A percentile compares a stretch with the other conserved stretches of the same genome.
Evolutionary conservation across 1,140 invertebrate genomes (phyloP).

Genomic region (Nasonia vitripennis): DNA sequence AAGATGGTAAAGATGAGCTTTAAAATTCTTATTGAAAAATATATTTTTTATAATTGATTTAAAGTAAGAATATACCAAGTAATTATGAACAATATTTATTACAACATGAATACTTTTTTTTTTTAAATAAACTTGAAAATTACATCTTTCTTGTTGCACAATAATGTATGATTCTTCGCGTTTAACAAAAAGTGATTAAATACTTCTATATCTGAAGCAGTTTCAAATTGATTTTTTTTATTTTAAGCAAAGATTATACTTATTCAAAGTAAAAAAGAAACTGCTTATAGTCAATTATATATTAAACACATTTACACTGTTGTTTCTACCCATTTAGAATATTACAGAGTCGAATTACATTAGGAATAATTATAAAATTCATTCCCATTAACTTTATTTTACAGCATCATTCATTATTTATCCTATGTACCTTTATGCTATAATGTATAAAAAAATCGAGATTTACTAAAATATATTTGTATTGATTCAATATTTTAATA

Average conservation of each 20-base stretch:
- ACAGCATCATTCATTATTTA: constrained; percentile 1
- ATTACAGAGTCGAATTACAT: constrained; percentile 15
- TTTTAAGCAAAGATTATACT: background rate
- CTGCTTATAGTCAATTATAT: background rate
- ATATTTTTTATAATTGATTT: constrained; percentile 21
- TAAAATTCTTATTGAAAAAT: constrained; percentile 54
- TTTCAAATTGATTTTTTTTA: constrained; percentile 30
- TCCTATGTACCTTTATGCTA: background rate
- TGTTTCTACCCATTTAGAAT: background rate
- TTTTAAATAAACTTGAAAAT: constrained; percentile 39
- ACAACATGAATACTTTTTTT: constrained; percentile 4
- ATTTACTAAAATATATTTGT: constrained; percentile 35
- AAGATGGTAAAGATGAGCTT: constrained; percentile 72
- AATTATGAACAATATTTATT: no score
- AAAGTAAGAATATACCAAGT: background rate
- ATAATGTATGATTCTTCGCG: constrained; percentile 46
- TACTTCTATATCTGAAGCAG: constrained; percentile 45
- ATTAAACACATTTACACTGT: background rate
- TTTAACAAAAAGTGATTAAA: constrained; percentile 53
- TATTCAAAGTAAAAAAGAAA: background rate
- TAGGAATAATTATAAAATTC: constrained; percentile 24
- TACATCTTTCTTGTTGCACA: constrained; percentile 41
- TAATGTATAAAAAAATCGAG: constrained; percentile 26
- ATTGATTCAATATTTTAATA: constrained; percentile 30
- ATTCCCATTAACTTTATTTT: constrained; percentile 40